Conservation (phyloP, 2,888 invertebrate species). For the Drosophila vallismaia region DNA sequence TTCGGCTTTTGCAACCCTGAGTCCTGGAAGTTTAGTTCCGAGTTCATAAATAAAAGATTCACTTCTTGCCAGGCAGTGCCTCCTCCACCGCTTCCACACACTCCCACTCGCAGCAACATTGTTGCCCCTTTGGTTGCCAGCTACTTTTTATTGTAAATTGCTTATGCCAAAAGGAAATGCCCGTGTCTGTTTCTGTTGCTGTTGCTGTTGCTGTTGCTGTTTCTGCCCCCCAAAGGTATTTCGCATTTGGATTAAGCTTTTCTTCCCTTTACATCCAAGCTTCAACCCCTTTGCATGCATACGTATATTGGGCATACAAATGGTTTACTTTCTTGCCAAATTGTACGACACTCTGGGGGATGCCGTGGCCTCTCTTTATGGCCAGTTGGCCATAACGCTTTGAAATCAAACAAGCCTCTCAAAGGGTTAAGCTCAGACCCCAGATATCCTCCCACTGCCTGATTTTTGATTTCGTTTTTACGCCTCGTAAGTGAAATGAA, state of each 20-base stretch:
- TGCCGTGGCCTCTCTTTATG: constrained; percentile 31
- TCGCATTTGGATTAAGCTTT: constrained; percentile 33
- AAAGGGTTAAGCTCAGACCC: constrained; percentile 60
- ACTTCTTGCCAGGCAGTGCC: constrained; percentile 38
- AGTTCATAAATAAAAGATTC: constrained; percentile 78
- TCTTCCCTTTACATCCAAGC: background rate
- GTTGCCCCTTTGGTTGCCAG: constrained; percentile 53
- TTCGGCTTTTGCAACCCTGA: constrained; percentile 43
- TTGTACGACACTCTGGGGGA: constrained; percentile 73
- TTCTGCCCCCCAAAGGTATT: constrained; percentile 61
- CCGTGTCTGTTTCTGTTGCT: constrained; percentile 45
- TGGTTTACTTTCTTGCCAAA: constrained; percentile 61
- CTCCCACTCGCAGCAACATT: constrained; percentile 48
- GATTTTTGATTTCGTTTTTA: constrained; percentile 69
- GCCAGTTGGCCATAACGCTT: constrained; percentile 63
- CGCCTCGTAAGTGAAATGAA: constrained; percentile 77
- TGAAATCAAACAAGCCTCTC: constrained; percentile 69
- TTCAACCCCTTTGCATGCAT: constrained; percentile 21
- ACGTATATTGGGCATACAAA: constrained; percentile 42
- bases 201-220: constrained; percentile 7
- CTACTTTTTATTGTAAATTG: constrained; percentile 76
- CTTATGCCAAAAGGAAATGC: constrained; percentile 62
- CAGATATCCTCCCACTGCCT: constrained; percentile 1
- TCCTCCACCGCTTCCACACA: constrained; percentile 35
- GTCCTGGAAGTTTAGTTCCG: constrained; percentile 30